A percentile compares a stretch with the other conserved stretches of the same genome.
Conservation (phyloP, 2,113 vertebrate genomes). For the Amblyopsis rosae region DNA sequence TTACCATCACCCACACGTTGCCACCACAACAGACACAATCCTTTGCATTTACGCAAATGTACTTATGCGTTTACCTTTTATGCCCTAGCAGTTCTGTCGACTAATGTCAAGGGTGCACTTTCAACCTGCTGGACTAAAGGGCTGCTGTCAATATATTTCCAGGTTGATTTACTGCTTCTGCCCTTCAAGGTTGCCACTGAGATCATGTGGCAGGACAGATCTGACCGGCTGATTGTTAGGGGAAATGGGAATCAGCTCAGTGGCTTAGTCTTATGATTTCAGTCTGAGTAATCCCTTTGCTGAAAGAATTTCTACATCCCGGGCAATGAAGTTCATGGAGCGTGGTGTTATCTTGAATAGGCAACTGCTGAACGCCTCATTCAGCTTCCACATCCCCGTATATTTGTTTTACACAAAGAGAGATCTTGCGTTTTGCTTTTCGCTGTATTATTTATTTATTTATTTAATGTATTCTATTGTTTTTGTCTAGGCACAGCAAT, state of each 20-base stretch:
- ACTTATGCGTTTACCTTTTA: too few species aligned
- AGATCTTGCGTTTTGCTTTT: slow-evolving; percentile 8
- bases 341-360: slow-evolving; percentile 37
- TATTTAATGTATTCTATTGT: slow-evolving; percentile 11
- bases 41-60: too few species aligned
- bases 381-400: slow-evolving; percentile 8
- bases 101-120: slow-evolving; percentile 1
- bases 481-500: too few species aligned
- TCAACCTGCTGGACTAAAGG: neutral
- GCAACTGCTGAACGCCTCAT: slow-evolving; percentile 21
- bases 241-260: slow-evolving; percentile 60
- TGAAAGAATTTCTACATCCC: slow-evolving; percentile 40
- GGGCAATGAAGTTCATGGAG: slow-evolving; percentile 40
- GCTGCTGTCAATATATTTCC: slow-evolving; percentile 15
- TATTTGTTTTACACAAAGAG: slow-evolving; percentile 26
- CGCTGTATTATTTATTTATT: neutral
- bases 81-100: too few species aligned
- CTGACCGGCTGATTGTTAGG: slow-evolving; percentile 47
- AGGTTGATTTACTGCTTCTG: slow-evolving; percentile 31
- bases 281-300: slow-evolving; percentile 45
- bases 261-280: slow-evolving; percentile 66
- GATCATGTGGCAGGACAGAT: slow-evolving; percentile 51
- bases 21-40: neutral
- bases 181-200: slow-evolving; percentile 57
- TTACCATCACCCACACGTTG: slow-evolving; percentile 29